Evolutionary conservation across 2,888 invertebrate species (phyloP).

Genomic region (Tetranychus piercei): DNA sequence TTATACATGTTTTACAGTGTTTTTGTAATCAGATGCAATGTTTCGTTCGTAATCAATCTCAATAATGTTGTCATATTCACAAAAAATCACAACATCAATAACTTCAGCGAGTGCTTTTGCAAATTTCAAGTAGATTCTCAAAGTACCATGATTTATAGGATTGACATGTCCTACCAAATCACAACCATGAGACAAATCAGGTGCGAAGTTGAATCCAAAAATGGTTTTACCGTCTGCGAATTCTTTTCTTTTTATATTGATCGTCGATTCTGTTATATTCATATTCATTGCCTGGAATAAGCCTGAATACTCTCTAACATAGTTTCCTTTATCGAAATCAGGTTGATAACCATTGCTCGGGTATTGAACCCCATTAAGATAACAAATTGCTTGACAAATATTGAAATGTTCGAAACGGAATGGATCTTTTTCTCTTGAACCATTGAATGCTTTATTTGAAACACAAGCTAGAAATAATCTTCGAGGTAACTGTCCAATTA

Average conservation of each 20-base stretch:
- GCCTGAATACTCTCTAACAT: slow-evolving; percentile 13
- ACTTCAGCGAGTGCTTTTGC: neutral
- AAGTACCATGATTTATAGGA: slow-evolving; percentile 7
- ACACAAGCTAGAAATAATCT: neutral
- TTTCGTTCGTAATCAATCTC: slow-evolving; percentile 4
- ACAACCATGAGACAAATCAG: slow-evolving; percentile 12
- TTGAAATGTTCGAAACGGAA: slow-evolving; percentile 11
- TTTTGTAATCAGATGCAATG: slow-evolving; percentile 13
- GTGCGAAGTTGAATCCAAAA: slow-evolving; percentile 14
- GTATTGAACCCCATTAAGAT: slow-evolving; percentile 10
- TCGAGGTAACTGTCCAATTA: neutral
- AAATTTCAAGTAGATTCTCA: slow-evolving; percentile 10
- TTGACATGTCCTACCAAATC: neutral
- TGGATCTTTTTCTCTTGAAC: neutral
- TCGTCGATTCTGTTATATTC: neutral
- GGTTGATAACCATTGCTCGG: slow-evolving; percentile 6
- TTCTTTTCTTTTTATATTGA: neutral
- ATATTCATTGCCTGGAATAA: slow-evolving; percentile 12
- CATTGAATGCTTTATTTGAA: neutral
- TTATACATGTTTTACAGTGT: slow-evolving; percentile 4
- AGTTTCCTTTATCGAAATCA: neutral
- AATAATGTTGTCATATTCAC: slow-evolving; percentile 16
- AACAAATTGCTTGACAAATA: neutral
- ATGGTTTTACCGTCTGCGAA: slow-evolving; percentile 10
- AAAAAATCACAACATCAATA: slow-evolving; percentile 5